Evolutionary conservation across 1,140 invertebrate species (phyloP).

Genomic region (Drosophila bocki): DNA sequence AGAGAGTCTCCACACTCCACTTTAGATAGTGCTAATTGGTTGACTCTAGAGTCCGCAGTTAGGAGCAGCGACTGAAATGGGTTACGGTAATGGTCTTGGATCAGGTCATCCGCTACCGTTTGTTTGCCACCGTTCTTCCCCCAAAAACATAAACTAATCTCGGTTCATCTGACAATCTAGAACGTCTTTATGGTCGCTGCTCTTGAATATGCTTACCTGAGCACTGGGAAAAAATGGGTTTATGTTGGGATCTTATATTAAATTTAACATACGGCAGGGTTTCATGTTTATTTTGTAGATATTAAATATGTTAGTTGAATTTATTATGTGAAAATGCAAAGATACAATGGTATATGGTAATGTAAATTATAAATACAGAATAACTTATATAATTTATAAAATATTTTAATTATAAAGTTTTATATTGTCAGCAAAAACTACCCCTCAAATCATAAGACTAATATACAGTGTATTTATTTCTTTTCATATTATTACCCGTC

Average conservation of each 20-base stretch:
- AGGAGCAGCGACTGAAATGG: conserved; percentile 22
- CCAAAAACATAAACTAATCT: conserved; percentile 52
- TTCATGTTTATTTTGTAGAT: neutral
- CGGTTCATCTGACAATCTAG: conserved; percentile 38
- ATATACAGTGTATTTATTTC: neutral
- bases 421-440: neutral
- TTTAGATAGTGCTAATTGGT: conserved; percentile 41
- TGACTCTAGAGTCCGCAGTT: conserved; percentile 6
- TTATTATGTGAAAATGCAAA: neutral
- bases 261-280: neutral
- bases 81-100: conserved; percentile 33
- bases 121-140: conserved; percentile 44
- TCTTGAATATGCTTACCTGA: conserved; percentile 19
- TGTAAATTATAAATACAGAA: neutral
- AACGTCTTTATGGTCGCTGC: conserved; percentile 55
- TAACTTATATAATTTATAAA: too few relatives aligned
- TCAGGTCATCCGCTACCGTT: conserved; percentile 49
- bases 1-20: conserved; percentile 5
- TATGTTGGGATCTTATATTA: too few relatives aligned
- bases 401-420: too few relatives aligned
- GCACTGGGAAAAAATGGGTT: conserved; percentile 10
- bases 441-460: neutral
- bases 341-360: neutral
- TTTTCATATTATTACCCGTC: too few relatives aligned
- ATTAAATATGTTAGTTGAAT: neutral